These are phyloP conservation scores for Noctuana brunneofusca DNA, from an alignment of 2,888 invertebrate species.

Conservation along the genomic window DNA sequence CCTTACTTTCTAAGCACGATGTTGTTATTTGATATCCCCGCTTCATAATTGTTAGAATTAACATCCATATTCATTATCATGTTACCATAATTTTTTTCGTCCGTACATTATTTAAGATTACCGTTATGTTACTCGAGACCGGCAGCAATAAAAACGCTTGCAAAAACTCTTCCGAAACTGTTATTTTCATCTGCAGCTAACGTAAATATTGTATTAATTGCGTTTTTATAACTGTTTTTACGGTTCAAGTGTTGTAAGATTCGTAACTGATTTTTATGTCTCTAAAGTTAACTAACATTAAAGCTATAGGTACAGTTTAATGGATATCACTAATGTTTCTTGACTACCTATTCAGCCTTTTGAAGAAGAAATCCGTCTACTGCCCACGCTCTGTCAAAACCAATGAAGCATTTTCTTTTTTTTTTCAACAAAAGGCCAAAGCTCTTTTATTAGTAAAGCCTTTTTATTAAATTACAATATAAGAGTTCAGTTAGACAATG, in stretches of 20 bases:
- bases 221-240: constrained; percentile 23
- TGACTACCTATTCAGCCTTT: too few species aligned
- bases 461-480: background rate
- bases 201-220: constrained; percentile 30
- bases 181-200: constrained; percentile 35
- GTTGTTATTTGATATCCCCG: constrained; percentile 44
- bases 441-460: background rate
- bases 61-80: constrained; percentile 27
- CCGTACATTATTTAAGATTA: constrained; percentile 25
- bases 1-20: constrained; percentile 56
- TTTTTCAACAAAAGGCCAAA: background rate
- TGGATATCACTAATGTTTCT: background rate
- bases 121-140: constrained; percentile 28
- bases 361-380: too few species aligned
- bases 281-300: background rate
- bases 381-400: background rate
- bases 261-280: constrained; percentile 18
- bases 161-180: constrained; percentile 34
- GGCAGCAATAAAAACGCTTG: constrained; percentile 8
- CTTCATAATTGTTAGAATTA: constrained; percentile 42
- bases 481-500: background rate
- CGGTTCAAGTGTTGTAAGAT: constrained; percentile 9
- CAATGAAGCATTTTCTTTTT: background rate
- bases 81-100: constrained; percentile 17
- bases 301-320: background rate